Evolutionary conservation across 2,797 vertebrate species (phyloP).

Genomic region (Halcyon leucocephala): DNA sequence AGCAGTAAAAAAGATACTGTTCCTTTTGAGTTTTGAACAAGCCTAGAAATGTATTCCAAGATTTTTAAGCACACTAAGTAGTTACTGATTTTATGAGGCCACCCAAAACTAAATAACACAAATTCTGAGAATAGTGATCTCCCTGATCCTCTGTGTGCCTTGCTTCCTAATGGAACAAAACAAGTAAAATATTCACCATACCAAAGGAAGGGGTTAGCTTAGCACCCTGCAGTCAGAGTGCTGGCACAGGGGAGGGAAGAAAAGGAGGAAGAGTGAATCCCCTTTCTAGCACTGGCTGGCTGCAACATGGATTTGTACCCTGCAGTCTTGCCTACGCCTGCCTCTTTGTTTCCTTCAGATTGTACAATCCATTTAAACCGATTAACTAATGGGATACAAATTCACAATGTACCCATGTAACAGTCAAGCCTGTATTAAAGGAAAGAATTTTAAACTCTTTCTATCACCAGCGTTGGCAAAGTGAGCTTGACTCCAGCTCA

Average conservation of each 20-base stretch:
- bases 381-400: slow-evolving; percentile 14
- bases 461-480: background rate
- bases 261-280: background rate
- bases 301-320: background rate
- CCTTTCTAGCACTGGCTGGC: background rate
- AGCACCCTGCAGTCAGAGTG: background rate
- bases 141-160: background rate
- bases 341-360: slow-evolving; percentile 4
- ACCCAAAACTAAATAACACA: background rate
- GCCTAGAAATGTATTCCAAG: background rate
- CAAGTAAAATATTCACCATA: background rate
- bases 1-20: background rate
- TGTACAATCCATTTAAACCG: background rate
- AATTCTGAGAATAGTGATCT: background rate
- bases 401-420: background rate
- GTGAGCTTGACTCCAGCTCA: background rate
- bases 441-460: background rate
- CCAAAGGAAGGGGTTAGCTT: background rate
- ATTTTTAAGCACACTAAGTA: background rate
- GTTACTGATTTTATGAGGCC: background rate
- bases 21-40: background rate
- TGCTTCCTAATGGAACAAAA: background rate
- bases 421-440: background rate
- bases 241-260: background rate
- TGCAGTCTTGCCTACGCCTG: background rate